These are phyloP conservation scores for Akabosia matsudoensis DNA, from an alignment of 1,140 invertebrate species.

Conservation along the genomic window DNA sequence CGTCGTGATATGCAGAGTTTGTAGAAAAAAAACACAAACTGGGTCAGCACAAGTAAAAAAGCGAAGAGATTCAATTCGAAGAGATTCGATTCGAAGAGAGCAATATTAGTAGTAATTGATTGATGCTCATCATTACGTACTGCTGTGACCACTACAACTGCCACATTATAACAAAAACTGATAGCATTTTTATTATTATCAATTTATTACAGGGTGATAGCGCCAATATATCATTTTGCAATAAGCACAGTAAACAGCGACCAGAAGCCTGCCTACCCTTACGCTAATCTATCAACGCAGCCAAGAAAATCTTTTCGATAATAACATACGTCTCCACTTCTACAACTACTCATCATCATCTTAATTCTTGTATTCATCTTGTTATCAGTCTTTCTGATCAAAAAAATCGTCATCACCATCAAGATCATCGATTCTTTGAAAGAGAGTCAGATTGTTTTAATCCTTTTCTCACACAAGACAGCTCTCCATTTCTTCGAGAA, in stretches of 20 bases:
- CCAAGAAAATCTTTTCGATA: background rate
- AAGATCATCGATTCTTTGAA: background rate
- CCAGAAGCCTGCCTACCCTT: background rate
- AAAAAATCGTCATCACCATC: background rate
- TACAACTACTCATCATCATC: background rate
- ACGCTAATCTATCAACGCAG: background rate
- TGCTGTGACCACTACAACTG: no score
- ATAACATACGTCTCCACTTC: no score
- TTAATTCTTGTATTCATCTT: no score
- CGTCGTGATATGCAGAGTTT: background rate
- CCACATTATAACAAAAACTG: background rate
- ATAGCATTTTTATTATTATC: slow-evolving; percentile 17
- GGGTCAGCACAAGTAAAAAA: slow-evolving; percentile 20
- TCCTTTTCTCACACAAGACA: slow-evolving; percentile 16
- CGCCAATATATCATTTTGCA: background rate
- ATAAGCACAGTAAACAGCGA: background rate
- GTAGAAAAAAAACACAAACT: slow-evolving; percentile 13
- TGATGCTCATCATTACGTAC: slow-evolving; percentile 22
- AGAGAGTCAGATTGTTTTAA: slow-evolving; percentile 14
- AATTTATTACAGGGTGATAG: background rate
- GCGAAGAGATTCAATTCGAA: no score
- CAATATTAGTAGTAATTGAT: slow-evolving; percentile 18
- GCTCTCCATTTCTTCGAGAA: slow-evolving; percentile 14
- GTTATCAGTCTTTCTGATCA: background rate
- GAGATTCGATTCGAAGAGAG: no score